Evolutionary conservation across 2,888 invertebrate genomes (phyloP).

Genomic region (Uloborus plumipes): DNA sequence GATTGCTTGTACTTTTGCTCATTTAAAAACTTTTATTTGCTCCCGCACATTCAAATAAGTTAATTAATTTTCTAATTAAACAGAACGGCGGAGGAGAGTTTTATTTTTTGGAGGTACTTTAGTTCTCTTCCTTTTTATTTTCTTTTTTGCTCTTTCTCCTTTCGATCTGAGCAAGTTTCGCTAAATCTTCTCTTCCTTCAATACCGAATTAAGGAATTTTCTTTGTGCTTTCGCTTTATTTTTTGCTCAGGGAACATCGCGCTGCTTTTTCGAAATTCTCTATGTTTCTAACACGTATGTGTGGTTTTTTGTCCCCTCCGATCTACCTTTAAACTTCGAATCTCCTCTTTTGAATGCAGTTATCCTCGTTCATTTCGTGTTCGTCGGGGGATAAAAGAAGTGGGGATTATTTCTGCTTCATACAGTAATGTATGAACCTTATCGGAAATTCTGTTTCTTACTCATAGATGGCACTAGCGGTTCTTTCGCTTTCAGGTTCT

Average conservation of each 20-base stretch:
- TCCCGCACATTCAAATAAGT: conserved; percentile 64
- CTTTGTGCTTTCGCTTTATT: conserved; percentile 36
- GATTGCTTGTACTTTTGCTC: conserved; percentile 65
- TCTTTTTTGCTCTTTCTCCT: conserved; percentile 8
- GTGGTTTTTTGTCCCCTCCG: neutral
- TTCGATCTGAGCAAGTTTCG: conserved; percentile 41
- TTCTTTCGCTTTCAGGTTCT: neutral
- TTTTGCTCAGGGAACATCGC: conserved; percentile 28
- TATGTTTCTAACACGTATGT: conserved; percentile 44
- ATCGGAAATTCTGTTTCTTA: neutral
- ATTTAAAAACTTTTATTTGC: conserved; percentile 65
- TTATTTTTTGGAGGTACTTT: conserved; percentile 39
- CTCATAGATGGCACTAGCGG: conserved; percentile 30
- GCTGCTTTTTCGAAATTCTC: conserved; percentile 59
- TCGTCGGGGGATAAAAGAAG: too few relatives aligned
- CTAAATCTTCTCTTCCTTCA: conserved; percentile 54
- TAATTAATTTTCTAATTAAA: conserved; percentile 66
- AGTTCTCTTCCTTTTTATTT: conserved; percentile 9
- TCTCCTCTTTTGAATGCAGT: conserved; percentile 1
- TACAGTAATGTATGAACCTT: too few relatives aligned
- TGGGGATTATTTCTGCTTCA: too few relatives aligned
- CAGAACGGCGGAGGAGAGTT: conserved; percentile 60
- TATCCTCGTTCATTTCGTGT: neutral
- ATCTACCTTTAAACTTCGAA: conserved; percentile 33
- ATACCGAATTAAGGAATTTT: conserved; percentile 62